A percentile compares a stretch with the other conserved stretches of the same genome.
Evolutionary conservation across 2,797 vertebrate genomes (phyloP).

Genomic region (Clarias fuscus): DNA sequence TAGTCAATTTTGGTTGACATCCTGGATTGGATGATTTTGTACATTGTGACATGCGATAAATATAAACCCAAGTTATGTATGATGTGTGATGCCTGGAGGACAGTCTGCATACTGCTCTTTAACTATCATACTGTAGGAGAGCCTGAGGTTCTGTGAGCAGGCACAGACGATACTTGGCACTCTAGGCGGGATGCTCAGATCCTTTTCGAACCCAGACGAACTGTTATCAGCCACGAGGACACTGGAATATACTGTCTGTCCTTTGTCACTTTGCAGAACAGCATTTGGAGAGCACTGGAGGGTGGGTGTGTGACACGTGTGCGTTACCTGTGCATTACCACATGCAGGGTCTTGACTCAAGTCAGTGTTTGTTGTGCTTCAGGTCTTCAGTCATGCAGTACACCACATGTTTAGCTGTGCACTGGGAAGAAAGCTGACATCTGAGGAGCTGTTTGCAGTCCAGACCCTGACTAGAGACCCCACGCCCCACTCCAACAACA

Average conservation of each 20-base stretch:
- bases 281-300: conserved; percentile 67
- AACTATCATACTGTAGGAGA: conserved; percentile 75
- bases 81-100: neutral
- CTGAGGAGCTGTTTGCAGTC: conserved; percentile 70
- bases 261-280: conserved; percentile 30
- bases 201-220: conserved; percentile 71
- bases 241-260: conserved; percentile 67
- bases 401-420: conserved; percentile 56
- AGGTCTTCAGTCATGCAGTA: conserved; percentile 51
- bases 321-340: neutral
- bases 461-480: conserved; percentile 66
- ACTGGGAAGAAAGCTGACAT: conserved; percentile 66
- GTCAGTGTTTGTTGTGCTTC: conserved; percentile 14
- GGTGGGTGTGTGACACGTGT: conserved; percentile 64
- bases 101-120: neutral
- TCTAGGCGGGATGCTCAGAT: conserved; percentile 76
- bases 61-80: neutral
- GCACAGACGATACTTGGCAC: conserved; percentile 76
- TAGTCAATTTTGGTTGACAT: neutral
- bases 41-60: neutral
- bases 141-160: conserved; percentile 79
- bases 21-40: neutral
- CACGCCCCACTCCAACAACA: conserved; percentile 41
- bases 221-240: conserved; percentile 67
- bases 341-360: neutral